A percentile compares a stretch with the other conserved stretches of the same genome.
phyloP scores from a whole-genome alignment of 1,140 invertebrate genomes.

The Pachypsylla venusta region DNA sequence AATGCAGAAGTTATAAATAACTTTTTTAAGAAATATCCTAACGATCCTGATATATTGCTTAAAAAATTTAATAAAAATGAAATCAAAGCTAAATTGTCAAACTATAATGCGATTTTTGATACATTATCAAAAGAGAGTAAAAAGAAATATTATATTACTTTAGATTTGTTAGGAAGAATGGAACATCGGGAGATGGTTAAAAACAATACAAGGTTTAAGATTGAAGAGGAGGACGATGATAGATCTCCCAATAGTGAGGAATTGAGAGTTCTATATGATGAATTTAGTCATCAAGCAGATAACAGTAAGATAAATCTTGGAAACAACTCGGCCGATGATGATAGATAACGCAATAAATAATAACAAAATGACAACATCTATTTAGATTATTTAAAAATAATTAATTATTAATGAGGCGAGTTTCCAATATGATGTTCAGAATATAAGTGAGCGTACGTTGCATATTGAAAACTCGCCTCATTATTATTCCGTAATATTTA shows the following conservation, averaged over 20 bases:
- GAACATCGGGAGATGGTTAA: neutral
- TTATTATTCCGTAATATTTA: too few species aligned
- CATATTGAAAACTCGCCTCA: too few species aligned
- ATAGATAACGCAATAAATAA: too few species aligned
- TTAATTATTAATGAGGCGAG: too few species aligned
- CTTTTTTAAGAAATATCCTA: neutral
- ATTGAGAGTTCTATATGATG: neutral
- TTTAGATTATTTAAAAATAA: too few species aligned
- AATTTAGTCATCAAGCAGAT: too few species aligned
- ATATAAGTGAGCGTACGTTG: too few species aligned
- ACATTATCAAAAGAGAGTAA: neutral
- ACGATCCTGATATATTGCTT: neutral
- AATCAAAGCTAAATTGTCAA: neutral
- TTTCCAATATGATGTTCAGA: too few species aligned
- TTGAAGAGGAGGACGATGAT: neutral
- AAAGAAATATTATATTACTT: neutral
- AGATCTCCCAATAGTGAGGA: neutral
- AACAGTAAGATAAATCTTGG: too few species aligned
- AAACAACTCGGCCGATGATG: too few species aligned
- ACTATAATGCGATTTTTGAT: neutral
- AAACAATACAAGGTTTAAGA: neutral
- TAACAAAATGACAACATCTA: too few species aligned
- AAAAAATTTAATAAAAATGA: conserved; percentile 6
- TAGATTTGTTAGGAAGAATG: neutral
- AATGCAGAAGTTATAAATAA: neutral